Evolutionary conservation across 2,888 invertebrate species (phyloP).

Genomic region (Sipha maydis): DNA sequence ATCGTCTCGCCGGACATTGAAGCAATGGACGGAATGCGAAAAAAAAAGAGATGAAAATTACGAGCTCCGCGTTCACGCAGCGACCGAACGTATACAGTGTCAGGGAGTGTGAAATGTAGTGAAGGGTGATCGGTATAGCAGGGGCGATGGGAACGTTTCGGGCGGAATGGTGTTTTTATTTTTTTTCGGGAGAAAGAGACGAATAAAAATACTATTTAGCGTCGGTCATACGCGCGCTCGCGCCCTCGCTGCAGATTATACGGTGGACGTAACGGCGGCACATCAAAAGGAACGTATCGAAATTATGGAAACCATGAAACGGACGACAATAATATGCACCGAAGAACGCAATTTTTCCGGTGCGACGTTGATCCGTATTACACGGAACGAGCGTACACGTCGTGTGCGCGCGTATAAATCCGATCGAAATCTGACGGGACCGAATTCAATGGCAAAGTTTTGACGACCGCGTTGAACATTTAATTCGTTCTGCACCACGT

Average conservation of each 20-base stretch:
- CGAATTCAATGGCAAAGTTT: conserved; percentile 35
- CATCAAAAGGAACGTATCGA: conserved; percentile 18
- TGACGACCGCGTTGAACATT: conserved; percentile 23
- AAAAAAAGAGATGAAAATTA: neutral
- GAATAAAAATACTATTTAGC: conserved; percentile 13
- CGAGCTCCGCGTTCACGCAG: neutral
- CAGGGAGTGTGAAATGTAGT: neutral
- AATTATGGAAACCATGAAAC: neutral
- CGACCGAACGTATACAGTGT: neutral
- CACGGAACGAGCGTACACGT: neutral
- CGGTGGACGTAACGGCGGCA: neutral
- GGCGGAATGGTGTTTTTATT: conserved; percentile 10
- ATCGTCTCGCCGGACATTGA: conserved; percentile 5
- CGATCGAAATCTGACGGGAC: conserved; percentile 12
- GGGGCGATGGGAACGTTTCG: neutral
- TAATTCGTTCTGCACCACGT: neutral
- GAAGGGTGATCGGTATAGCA: neutral
- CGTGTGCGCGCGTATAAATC: conserved; percentile 4
- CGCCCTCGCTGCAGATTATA: no score
- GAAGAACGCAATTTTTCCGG: neutral
- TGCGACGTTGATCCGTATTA: neutral
- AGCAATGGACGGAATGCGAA: neutral
- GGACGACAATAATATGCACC: neutral
- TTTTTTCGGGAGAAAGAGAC: conserved; percentile 1
- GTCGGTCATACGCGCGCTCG: neutral